These are phyloP conservation scores for Callaeas wilsoni DNA, from an alignment of 2,113 vertebrate genomes.

Conservation along the genomic window DNA sequence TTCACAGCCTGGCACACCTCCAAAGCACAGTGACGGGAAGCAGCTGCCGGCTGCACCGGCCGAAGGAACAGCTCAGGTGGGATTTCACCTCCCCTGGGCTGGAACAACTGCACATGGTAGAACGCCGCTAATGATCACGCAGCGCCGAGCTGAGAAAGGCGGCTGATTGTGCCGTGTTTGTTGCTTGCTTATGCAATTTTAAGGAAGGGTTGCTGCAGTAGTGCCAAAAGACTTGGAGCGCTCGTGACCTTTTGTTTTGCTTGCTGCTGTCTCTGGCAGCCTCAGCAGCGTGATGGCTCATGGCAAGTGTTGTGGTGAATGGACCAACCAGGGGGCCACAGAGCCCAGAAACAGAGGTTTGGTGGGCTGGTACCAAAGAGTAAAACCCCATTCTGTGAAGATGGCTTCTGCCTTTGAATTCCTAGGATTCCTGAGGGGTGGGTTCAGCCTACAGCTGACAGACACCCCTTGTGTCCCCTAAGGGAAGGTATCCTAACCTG, in stretches of 20 bases:
- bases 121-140: background rate
- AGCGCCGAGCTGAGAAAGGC: background rate
- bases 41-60: background rate
- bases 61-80: background rate
- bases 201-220: background rate
- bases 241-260: background rate
- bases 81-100: constrained; percentile 1
- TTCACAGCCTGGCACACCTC: background rate
- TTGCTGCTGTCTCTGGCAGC: background rate
- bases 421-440: no score
- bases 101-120: background rate
- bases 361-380: no score
- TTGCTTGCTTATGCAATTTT: background rate
- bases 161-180: background rate
- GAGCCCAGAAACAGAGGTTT: no score
- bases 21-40: background rate
- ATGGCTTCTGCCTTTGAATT: no score
- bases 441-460: no score
- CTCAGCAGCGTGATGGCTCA: background rate
- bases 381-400: no score
- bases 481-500: no score
- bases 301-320: no score
- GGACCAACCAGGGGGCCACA: no score
- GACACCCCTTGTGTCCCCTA: no score
- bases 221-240: background rate